Conservation (phyloP, 2,113 vertebrate species). For the Phasianus colchicus region DNA sequence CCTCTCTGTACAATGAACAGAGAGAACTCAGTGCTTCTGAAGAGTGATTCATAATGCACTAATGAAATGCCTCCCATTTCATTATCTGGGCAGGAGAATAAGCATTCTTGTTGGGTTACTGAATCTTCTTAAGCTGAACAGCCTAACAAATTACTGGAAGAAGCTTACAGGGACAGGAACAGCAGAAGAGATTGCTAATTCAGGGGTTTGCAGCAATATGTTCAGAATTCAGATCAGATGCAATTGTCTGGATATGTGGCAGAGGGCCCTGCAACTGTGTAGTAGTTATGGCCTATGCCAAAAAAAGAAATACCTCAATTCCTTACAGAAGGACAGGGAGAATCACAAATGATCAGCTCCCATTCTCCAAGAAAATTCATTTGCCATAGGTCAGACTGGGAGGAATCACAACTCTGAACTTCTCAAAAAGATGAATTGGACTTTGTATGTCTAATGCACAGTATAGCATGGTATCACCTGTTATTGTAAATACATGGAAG, state of each 20-base stretch:
- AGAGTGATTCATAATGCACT: neutral
- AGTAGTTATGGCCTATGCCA: neutral
- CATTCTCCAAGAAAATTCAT: neutral
- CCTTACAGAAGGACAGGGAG: neutral
- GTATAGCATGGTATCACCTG: neutral
- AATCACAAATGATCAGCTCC: rapidly evolving
- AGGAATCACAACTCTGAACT: neutral
- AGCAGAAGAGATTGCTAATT: neutral
- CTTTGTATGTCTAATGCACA: neutral
- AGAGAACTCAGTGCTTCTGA: rapidly evolving
- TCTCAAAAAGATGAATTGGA: neutral
- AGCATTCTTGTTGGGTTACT: neutral
- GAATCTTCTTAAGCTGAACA: neutral
- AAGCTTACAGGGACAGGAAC: too few relatives aligned
- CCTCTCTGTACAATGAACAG: neutral
- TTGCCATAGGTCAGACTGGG: neutral
- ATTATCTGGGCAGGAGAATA: neutral
- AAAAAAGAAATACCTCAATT: neutral
- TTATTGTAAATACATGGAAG: neutral
- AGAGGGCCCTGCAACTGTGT: neutral
- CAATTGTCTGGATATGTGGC: rapidly evolving
- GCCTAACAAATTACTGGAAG: neutral
- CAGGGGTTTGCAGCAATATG: neutral
- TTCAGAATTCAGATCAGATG: neutral
- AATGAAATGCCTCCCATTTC: neutral